Evolutionary conservation across 2,888 invertebrate genomes (phyloP).

Genomic region (Drosophila eohydei): DNA sequence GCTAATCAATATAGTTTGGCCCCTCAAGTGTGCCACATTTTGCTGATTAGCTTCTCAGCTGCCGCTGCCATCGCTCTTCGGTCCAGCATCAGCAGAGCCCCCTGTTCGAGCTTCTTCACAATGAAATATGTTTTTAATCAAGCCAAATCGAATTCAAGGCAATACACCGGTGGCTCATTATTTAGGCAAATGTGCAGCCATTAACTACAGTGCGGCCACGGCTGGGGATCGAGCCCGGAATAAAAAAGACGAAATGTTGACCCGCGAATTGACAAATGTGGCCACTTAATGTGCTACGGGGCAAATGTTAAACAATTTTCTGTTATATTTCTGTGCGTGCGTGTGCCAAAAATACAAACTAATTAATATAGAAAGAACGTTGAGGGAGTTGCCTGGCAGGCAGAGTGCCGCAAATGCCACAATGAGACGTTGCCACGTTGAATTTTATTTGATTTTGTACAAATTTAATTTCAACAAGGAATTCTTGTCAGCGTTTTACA

Average conservation of each 20-base stretch:
- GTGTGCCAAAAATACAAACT: constrained; percentile 80
- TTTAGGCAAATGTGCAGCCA: constrained; percentile 79
- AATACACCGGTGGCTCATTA: constrained; percentile 80
- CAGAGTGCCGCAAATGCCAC: constrained; percentile 20
- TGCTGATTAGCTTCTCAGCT: constrained; percentile 76
- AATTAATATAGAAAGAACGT: constrained; percentile 69
- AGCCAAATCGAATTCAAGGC: constrained; percentile 79
- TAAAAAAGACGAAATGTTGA: constrained; percentile 48
- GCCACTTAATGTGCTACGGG: constrained; percentile 77
- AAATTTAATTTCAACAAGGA: constrained; percentile 77
- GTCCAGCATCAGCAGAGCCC: constrained; percentile 25
- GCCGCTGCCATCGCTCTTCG: constrained; percentile 55
- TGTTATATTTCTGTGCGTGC: constrained; percentile 53
- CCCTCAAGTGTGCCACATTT: constrained; percentile 62
- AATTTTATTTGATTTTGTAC: constrained; percentile 77
- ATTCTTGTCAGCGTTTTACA: constrained; percentile 57
- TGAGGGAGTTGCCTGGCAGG: constrained; percentile 50
- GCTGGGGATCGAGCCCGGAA: constrained; percentile 9
- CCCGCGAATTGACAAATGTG: constrained; percentile 78
- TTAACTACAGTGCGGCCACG: constrained; percentile 68
- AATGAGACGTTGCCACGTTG: constrained; percentile 45
- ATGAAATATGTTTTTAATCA: constrained; percentile 81
- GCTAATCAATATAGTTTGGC: constrained; percentile 54
- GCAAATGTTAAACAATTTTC: constrained; percentile 77
- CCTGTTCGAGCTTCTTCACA: constrained; percentile 39